phyloP scores from a whole-genome alignment of 2,113 vertebrate genomes.

The Menidia beryllina region DNA sequence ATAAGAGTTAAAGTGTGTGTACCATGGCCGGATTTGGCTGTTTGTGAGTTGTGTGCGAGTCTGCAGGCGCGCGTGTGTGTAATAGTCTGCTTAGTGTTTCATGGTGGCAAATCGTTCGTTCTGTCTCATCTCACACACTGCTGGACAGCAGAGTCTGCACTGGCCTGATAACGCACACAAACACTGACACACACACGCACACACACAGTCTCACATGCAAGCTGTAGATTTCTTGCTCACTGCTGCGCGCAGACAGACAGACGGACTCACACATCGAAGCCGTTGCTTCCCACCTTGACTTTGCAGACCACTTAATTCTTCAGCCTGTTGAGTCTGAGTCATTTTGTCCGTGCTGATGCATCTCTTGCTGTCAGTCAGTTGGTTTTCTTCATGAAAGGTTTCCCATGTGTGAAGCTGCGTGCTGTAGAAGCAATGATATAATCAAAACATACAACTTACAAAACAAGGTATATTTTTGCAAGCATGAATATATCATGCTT shows the following conservation, averaged over 20 bases:
- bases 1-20: conserved; percentile 52
- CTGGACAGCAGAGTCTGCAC: conserved; percentile 71
- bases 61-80: conserved; percentile 44
- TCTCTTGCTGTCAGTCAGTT: conserved; percentile 37
- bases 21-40: conserved; percentile 9
- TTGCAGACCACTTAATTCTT: conserved; percentile 44
- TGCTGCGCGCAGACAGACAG: conserved; percentile 25
- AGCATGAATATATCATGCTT: too few relatives aligned
- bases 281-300: conserved; percentile 42
- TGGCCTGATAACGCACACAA: conserved; percentile 75
- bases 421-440: background rate
- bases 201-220: conserved; percentile 4
- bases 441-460: conserved; percentile 9
- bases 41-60: background rate
- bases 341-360: conserved; percentile 18
- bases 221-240: conserved; percentile 2
- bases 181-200: conserved; percentile 19
- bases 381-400: conserved; percentile 22
- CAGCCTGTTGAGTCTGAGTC: conserved; percentile 42
- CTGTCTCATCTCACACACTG: conserved; percentile 70
- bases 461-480: too few relatives aligned
- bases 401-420: conserved; percentile 23
- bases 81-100: conserved; percentile 71
- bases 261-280: conserved; percentile 4
- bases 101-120: conserved; percentile 72